These are phyloP conservation scores for Drosophila nasuta DNA, from an alignment of 1,140 invertebrate genomes.

Conservation along the genomic window DNA sequence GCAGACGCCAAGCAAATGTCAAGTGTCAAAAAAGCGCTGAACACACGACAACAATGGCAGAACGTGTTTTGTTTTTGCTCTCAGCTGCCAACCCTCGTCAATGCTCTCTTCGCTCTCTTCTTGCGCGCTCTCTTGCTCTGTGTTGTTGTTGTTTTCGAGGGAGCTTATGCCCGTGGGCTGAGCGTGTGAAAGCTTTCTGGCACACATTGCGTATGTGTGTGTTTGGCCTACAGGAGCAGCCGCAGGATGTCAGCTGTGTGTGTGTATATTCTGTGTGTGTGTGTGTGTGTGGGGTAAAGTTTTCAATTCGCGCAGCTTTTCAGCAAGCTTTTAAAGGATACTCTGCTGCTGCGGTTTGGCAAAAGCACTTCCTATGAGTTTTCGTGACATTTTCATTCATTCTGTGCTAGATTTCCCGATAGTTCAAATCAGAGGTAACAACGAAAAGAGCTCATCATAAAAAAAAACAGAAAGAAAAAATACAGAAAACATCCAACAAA, in stretches of 20 bases:
- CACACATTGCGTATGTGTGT: slow-evolving; percentile 2
- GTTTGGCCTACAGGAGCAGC: slow-evolving; percentile 6
- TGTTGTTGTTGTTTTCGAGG: background rate
- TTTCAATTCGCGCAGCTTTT: slow-evolving; percentile 32
- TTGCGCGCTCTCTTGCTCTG: background rate
- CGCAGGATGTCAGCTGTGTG: slow-evolving; percentile 24
- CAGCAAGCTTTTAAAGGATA: slow-evolving; percentile 62
- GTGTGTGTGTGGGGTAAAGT: slow-evolving; percentile 20
- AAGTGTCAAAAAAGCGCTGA: slow-evolving; percentile 54
- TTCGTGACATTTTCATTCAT: slow-evolving; percentile 73
- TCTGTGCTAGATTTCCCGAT: slow-evolving; percentile 84
- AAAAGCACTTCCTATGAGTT: slow-evolving; percentile 71
- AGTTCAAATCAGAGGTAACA: slow-evolving; percentile 81
- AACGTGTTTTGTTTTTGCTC: slow-evolving; percentile 27
- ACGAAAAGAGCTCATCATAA: slow-evolving; percentile 30
- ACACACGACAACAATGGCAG: slow-evolving; percentile 20
- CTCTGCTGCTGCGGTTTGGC: slow-evolving; percentile 35
- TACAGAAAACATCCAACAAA: slow-evolving; percentile 29
- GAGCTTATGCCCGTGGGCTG: slow-evolving; percentile 16
- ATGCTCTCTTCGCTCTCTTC: background rate
- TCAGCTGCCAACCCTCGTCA: slow-evolving; percentile 17
- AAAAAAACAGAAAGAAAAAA: background rate
- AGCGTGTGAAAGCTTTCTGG: slow-evolving; percentile 17
- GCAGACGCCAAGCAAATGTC: slow-evolving; percentile 45
- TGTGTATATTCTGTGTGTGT: background rate